Percentiles rank a stretch among this genome's conserved stretches.
Conservation (phyloP, 2,797 vertebrate genomes). For the Scyliorhinus canicula region DNA sequence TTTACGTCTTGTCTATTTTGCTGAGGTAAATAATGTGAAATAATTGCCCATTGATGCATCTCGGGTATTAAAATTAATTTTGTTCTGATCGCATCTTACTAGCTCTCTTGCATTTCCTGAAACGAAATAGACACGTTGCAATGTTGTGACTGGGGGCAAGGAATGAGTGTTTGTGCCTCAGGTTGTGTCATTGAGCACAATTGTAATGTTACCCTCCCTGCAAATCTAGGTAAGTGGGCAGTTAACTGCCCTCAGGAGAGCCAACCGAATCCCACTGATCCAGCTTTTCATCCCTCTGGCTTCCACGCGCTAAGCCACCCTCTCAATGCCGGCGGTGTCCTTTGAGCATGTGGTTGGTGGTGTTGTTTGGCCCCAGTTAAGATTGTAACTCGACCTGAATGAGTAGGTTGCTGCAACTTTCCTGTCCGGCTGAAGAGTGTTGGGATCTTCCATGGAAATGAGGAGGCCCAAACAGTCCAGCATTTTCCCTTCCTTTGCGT, state of each 20-base stretch:
- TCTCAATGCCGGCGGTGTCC: no score
- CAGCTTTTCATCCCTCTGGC: not conserved
- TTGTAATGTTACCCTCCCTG: not conserved
- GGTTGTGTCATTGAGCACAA: not conserved
- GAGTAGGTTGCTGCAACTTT: not conserved
- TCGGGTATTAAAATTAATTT: not conserved
- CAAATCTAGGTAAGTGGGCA: not conserved
- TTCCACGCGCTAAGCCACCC: not conserved
- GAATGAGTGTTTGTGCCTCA: not conserved
- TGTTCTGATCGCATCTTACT: not conserved
- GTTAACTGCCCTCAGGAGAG: not conserved
- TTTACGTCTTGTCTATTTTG: not conserved
- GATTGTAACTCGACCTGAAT: not conserved
- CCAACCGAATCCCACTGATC: not conserved
- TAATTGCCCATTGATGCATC: not conserved
- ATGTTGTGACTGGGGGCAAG: not conserved
- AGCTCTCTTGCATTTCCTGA: not conserved
- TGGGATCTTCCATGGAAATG: not conserved
- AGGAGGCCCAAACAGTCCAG: not conserved
- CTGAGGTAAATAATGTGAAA: no score
- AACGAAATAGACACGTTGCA: not conserved
- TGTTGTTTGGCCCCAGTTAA: not conserved
- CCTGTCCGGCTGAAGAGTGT: not conserved
- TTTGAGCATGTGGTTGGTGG: not conserved
- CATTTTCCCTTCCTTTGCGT: not conserved